Conservation (phyloP, 2,797 vertebrate species). For the Margarornis squamiger region DNA sequence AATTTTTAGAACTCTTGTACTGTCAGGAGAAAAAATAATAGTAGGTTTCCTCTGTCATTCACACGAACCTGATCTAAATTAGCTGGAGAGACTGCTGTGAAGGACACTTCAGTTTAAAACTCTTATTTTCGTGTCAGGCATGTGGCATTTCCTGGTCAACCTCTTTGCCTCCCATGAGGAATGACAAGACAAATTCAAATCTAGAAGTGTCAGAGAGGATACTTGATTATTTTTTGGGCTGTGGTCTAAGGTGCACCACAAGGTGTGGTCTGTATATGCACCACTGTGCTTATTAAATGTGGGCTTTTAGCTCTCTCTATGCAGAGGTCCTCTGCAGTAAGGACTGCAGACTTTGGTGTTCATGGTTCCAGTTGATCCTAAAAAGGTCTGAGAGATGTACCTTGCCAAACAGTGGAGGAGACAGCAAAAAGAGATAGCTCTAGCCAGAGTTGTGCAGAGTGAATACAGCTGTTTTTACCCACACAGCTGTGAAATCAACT, state of each 20-base stretch:
- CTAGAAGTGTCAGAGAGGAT: neutral
- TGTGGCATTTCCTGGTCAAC: neutral
- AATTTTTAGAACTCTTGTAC: conserved; percentile 54
- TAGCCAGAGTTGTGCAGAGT: neutral
- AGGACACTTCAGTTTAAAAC: conserved; percentile 40
- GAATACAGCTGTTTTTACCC: neutral
- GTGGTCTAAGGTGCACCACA: neutral
- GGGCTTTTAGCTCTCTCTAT: neutral
- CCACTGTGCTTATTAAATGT: neutral
- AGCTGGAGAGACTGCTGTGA: conserved; percentile 29
- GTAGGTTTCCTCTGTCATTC: conserved; percentile 37
- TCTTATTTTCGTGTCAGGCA: conserved; percentile 25
- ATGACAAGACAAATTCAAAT: neutral
- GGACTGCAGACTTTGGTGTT: neutral
- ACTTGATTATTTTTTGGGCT: neutral
- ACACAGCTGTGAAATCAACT: neutral
- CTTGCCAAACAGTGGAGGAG: neutral
- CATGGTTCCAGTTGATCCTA: neutral
- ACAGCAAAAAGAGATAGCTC: neutral
- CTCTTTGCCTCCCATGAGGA: neutral
- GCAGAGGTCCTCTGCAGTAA: neutral
- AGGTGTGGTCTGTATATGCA: fast-evolving
- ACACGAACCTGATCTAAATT: conserved; percentile 31
- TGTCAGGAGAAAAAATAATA: conserved; percentile 28
- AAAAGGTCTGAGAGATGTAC: neutral